Evolutionary conservation across 53 echinoderm and acorn worm genomes (phyloP).

Genomic region (Echinometra lucunter): DNA sequence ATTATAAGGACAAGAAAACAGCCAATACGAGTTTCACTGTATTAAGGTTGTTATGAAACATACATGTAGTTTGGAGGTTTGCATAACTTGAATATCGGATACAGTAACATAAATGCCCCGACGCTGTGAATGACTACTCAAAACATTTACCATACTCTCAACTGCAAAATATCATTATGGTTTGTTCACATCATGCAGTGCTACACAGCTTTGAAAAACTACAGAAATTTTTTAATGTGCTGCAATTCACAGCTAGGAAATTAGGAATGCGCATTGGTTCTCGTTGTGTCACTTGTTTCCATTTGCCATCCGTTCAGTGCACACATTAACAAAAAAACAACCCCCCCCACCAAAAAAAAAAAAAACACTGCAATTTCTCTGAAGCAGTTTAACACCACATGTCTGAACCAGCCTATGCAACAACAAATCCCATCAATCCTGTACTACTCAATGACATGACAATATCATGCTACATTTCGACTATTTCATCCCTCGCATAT

Average conservation of each 20-base stretch:
- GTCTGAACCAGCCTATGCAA: not conserved
- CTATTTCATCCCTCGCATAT: not conserved
- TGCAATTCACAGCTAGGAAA: no score
- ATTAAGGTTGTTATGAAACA: not conserved
- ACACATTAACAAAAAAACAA: no score
- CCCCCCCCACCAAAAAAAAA: no score
- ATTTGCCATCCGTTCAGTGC: no score
- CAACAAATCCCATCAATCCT: not conserved
- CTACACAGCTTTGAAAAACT: no score
- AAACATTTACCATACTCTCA: no score
- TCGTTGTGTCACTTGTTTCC: no score
- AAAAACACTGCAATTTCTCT: no score
- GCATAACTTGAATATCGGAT: not conserved
- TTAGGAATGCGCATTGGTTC: no score
- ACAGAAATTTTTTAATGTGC: no score
- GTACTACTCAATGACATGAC: not conserved
- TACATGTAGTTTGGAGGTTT: not conserved
- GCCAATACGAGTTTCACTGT: not conserved
- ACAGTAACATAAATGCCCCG: not conserved
- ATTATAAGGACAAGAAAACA: not conserved
- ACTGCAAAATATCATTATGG: no score
- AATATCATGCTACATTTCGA: not conserved
- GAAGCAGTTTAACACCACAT: not conserved
- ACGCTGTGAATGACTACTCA: not conserved
- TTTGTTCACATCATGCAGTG: no score